Conservation (phyloP, 2,888 invertebrate genomes). For the Harpagoxenus sublaevis region DNA sequence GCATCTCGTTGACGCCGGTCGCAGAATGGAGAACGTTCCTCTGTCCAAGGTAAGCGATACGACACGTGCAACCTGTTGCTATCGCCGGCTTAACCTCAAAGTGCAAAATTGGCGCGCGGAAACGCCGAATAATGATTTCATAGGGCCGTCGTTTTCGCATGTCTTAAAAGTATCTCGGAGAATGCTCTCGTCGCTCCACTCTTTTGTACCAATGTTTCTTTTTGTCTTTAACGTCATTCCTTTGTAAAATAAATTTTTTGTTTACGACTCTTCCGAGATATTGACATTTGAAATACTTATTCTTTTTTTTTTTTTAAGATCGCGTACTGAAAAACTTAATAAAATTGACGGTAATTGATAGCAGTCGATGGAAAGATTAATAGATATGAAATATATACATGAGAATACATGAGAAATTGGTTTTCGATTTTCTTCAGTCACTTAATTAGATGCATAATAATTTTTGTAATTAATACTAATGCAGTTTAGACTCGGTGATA, state of each 20-base stretch:
- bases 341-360: neutral
- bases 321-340: neutral
- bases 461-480: neutral
- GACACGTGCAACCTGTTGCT: constrained; percentile 80
- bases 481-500: neutral
- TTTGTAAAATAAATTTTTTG: neutral
- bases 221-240: neutral
- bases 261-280: neutral
- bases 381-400: neutral
- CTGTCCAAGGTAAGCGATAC: constrained; percentile 82
- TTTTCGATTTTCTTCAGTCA: neutral
- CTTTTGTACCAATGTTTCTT: too few species aligned
- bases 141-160: neutral
- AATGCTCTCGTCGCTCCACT: neutral
- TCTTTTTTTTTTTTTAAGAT: neutral
- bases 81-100: constrained; percentile 74
- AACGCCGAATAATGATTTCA: constrained; percentile 13
- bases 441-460: neutral
- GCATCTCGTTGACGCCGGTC: neutral
- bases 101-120: constrained; percentile 10
- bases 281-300: neutral
- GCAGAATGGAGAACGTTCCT: constrained; percentile 81
- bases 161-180: neutral
- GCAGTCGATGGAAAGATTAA: neutral
- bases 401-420: neutral